Evolutionary conservation across 1,140 invertebrate genomes (phyloP), one percentile per base, ranked within the genome.

Genomic region (Brachionus angularis): DNA sequence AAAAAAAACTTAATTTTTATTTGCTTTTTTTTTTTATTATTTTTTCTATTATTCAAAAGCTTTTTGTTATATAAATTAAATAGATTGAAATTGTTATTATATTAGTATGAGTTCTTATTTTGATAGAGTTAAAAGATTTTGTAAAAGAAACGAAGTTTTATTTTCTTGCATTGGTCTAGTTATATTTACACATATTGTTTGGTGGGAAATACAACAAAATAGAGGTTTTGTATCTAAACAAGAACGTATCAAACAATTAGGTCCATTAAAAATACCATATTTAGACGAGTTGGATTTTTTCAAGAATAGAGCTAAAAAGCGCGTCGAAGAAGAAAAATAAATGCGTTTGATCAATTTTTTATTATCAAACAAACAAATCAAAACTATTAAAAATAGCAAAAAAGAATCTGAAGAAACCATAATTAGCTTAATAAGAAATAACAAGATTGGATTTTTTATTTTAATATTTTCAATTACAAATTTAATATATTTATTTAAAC

Each of bases 201-300:
- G 62, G 62, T 67, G 62, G 62, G 62, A 67, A 46, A 67, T 67
- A n/a, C 62, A 67, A 16, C 62, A 67, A 50, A 67, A 34, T 12
- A 33, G 21, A 3, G 33, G 39, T 5, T 67, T 67, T 67, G 62
- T 67, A 8, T 29, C 42, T 12, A 67, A 67, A 67, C 2, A 31
- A 29, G 62, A 67, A 10, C 62, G 62, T 50, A 42, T 67, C 12
- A 47, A 67, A 34, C 42, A 67, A 7, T 29, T 67, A 8, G 62
- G 62, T 12, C 62, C 62, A 0, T 46, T 67, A 21, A 47, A 12
- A 46, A 67, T 67, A 27, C 62, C 62, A 5, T 67, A 67, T 33
- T 33, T 67, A 18, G 62, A 67, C 62, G 62, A 67, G 29, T 47
- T 67, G 18, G 62, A 67, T 2, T 67, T 47, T 47, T 47, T 67